Evolutionary conservation across 2,113 vertebrate genomes (phyloP).

Genomic region (Turnix velox): DNA sequence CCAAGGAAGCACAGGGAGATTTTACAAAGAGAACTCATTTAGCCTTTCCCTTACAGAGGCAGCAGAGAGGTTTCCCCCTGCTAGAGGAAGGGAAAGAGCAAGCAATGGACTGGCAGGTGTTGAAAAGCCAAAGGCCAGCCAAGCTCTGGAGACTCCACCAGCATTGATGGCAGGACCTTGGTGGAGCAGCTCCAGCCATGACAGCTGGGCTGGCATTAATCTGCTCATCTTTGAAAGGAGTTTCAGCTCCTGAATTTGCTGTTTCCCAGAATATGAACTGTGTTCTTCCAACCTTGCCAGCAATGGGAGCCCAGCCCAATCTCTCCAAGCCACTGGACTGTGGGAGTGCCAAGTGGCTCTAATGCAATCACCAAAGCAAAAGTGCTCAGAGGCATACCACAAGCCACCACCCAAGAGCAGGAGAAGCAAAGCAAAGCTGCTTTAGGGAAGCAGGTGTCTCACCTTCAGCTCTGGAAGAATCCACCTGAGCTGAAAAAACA

Average conservation of each 20-base stretch:
- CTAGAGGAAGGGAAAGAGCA: background rate
- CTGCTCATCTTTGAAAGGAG: background rate
- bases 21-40: constrained; percentile 51
- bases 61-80: constrained; percentile 63
- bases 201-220: background rate
- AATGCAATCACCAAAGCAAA: background rate
- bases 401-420: background rate
- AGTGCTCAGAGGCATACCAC: background rate
- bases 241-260: background rate
- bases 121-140: background rate
- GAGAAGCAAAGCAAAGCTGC: background rate
- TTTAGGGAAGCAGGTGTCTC: background rate
- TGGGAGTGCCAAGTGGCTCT: background rate
- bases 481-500: constrained; percentile 3
- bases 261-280: background rate
- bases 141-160: background rate
- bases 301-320: background rate
- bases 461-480: constrained; percentile 65
- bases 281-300: accelerated
- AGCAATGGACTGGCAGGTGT: background rate
- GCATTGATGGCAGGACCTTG: background rate
- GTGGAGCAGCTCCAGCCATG: background rate
- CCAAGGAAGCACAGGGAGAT: constrained; percentile 20
- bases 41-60: constrained; percentile 67
- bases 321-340: background rate